Conservation (phyloP, 2,113 vertebrate species). For the Paradisaea rubra region DNA sequence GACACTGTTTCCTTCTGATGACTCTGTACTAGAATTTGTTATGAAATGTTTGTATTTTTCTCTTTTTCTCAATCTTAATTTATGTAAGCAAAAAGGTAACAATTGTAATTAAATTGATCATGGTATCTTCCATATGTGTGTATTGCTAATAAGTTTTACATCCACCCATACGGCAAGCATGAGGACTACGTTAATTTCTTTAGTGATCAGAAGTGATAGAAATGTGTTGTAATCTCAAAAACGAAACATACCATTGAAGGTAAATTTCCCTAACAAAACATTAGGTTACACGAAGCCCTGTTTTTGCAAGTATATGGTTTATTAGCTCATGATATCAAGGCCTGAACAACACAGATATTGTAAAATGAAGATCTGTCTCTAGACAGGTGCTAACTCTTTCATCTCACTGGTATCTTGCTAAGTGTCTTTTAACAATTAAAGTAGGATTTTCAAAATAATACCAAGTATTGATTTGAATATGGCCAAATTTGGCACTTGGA, state of each 20-base stretch:
- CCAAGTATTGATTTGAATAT: constrained; percentile 2
- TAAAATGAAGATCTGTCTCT: background rate
- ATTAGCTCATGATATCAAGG: background rate
- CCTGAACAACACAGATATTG: background rate
- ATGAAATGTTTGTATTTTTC: background rate
- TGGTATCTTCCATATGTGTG: background rate
- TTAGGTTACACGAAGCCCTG: background rate
- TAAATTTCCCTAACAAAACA: background rate
- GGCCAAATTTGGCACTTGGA: background rate
- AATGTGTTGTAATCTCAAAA: background rate
- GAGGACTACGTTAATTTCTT: background rate
- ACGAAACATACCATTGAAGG: background rate
- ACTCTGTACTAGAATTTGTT: background rate
- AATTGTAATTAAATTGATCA: background rate
- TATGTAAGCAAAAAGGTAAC: background rate
- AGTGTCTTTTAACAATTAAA: background rate
- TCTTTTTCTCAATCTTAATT: background rate
- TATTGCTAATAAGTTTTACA: background rate
- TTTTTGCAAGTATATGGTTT: background rate
- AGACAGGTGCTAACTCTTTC: background rate
- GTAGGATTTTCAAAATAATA: constrained; percentile 21
- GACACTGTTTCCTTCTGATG: background rate
- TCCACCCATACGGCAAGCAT: background rate
- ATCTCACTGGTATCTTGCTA: background rate
- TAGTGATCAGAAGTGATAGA: background rate